Evolutionary conservation across 2,888 invertebrate genomes (phyloP), one percentile per base, ranked within the genome.

Genomic region (Drepanosiphum platanoidis): DNA sequence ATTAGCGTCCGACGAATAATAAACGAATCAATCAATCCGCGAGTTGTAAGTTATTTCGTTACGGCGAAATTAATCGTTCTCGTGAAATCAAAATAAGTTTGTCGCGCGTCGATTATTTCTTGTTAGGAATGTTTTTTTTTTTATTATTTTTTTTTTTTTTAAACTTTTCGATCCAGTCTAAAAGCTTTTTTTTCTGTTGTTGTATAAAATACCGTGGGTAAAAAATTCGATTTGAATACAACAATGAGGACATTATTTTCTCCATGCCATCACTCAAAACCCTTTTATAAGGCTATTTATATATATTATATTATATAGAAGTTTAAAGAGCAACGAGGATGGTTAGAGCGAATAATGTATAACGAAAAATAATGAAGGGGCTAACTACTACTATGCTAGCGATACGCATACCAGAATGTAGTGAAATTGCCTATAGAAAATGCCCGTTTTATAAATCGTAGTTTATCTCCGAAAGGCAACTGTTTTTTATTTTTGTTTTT

Each of bases 221-320:
- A 84, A 84, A 84, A 66, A 84, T 77, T 52, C 52, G 82, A 84
- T 84, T 77, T 84, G 58, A 77, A 68, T 77, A 84, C 58, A 77
- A 84, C 68, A 84, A 84, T 68, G 18, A 58, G 68, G 70, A 70
- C 68, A 84, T 84, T 84, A 68, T 77, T 74, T 66, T 70, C 34
- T 77, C 39, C 61, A 15, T 46, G 77, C 68, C 68, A 75, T 84
- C 84, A 77, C 52, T 84, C 84, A 84, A 83, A 75, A 84, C 58
- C 75, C 66, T 75, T 82, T 82, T 58, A 82, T 42, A 61, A 70
- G 36, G 68, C 22, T 70, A 79, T 32, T 36, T 36, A 58, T 64
- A 42, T 58, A 7, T 61, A 9, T 22, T 34, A 61, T 77, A 66
- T 79, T 66, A 30, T 58, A 1, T 15, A 32, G 32, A 15, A 79